phyloP scores from a whole-genome alignment of 2,797 vertebrate genomes.

The Antennarius maculatus region DNA sequence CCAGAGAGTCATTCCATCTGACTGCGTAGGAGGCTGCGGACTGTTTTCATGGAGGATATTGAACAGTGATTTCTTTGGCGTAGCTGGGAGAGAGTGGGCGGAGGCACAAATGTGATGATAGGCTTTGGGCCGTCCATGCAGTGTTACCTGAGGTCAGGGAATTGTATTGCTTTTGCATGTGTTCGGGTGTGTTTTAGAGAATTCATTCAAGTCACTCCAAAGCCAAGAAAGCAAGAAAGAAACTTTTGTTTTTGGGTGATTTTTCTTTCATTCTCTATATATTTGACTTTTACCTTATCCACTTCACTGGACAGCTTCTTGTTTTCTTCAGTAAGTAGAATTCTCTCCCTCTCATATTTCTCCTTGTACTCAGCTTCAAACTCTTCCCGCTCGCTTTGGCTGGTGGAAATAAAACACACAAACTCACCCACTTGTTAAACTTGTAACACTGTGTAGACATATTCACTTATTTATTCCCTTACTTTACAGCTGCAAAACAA shows the following conservation, averaged over 20 bases:
- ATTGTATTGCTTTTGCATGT: conserved; percentile 1
- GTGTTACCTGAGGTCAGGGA: conserved; percentile 62
- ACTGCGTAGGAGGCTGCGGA: conserved; percentile 55
- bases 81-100: conserved; percentile 35
- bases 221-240: conserved; percentile 16
- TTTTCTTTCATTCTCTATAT: not conserved
- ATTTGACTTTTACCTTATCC: conserved; percentile 85
- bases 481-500: conserved; percentile 20
- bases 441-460: conserved; percentile 8
- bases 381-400: conserved; percentile 94
- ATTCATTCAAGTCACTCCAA: not conserved
- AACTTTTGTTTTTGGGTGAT: not conserved
- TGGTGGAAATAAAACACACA: conserved; percentile 40
- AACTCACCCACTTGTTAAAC: conserved; percentile 33
- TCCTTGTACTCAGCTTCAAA: conserved; percentile 93
- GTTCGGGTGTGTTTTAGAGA: conserved; percentile 3
- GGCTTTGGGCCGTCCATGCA: conserved; percentile 15
- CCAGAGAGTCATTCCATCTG: conserved; percentile 66
- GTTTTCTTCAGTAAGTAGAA: conserved; percentile 90
- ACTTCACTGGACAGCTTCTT: conserved; percentile 94
- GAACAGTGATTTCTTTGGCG: conserved; percentile 74
- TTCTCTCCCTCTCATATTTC: conserved; percentile 92
- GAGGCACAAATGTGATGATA: conserved; percentile 61
- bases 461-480: conserved; percentile 9
- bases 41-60: conserved; percentile 64